Base-by-base conservation (phyloP, 2,888 invertebrate genomes). In the Argyresthia albistria region DNA sequence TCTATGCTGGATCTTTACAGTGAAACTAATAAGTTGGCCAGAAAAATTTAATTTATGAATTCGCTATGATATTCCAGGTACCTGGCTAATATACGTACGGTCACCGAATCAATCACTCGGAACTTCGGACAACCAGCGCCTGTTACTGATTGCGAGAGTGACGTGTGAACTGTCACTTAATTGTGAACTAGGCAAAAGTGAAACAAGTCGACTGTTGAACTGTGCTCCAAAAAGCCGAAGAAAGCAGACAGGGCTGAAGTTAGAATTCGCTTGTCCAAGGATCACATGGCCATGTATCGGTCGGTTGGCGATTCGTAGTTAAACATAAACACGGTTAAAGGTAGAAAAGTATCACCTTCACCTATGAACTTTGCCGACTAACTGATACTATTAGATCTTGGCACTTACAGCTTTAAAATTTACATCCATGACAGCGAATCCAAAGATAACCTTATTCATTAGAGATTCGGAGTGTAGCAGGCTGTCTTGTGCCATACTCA, bases 91-190 rank as follows among this genome's bases (percentile, higher is more conserved):
- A 92, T 93, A 60, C 89, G 93, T 59, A 92, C 92, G 52, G 92
- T 93, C 84, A 93, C 92, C 70, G 93, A 93, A 68, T 93, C 91
- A 65, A 93, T 93, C 58, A 93, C 93, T 3, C 83, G 92, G 59
- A 93, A 93, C 76, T 93, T 93, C 80, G 93, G 93, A 51, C 92
- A 92, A 69, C 90, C 92, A 49, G 78, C 87, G 15, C 88, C 90
- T 66, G 90, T 91, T 67, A 91, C 91, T 9, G 92, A 92, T 72
- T 90, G 87, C 50, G 91, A 91, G 65, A 91, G 91, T 76, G 92
- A 92, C 69, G 90, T 91, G 55, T 91, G 83, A 68, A 45, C 45
- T 47, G 47, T 46, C 25, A 46, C 6, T 6, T 25, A 15, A 25
- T 46, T 46, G 46, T 46, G 35, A 49, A 9, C 15, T 47, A 45